Conservation (phyloP, 2,797 vertebrate genomes). For the Cuniculus paca region DNA sequence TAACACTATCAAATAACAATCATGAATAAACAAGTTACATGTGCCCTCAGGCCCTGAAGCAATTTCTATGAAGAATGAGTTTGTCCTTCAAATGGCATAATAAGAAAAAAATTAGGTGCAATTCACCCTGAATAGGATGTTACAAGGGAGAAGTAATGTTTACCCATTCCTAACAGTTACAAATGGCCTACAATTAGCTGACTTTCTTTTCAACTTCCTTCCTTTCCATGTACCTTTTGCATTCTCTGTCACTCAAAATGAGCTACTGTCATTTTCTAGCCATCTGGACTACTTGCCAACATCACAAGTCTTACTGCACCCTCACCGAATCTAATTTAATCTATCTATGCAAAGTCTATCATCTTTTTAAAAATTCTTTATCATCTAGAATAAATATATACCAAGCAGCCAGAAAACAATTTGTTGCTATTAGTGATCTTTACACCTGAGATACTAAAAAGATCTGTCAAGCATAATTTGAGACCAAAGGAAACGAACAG, state of each 20-base stretch:
- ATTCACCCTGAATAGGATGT: constrained; percentile 36
- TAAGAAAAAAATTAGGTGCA: constrained; percentile 83
- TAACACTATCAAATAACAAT: constrained; percentile 87
- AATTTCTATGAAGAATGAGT: constrained; percentile 86
- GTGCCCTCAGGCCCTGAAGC: constrained; percentile 81
- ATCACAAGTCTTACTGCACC: constrained; percentile 39
- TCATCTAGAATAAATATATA: constrained; percentile 66
- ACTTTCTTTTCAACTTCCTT: constrained; percentile 68
- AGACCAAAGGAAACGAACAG: constrained; percentile 77
- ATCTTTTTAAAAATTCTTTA: neutral
- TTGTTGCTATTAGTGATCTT: constrained; percentile 69
- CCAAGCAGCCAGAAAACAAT: constrained; percentile 77
- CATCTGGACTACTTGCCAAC: constrained; percentile 69
- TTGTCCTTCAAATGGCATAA: constrained; percentile 84
- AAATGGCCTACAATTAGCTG: constrained; percentile 67
- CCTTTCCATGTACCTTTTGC: constrained; percentile 51
- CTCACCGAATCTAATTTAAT: neutral
- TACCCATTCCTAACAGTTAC: constrained; percentile 76
- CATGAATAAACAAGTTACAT: constrained; percentile 85
- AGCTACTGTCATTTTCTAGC: constrained; percentile 62
- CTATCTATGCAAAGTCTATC: neutral
- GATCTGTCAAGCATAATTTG: constrained; percentile 76
- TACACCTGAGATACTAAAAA: constrained; percentile 73
- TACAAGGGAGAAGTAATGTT: constrained; percentile 76
- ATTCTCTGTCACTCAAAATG: neutral